A percentile compares a stretch with the other conserved stretches of the same genome.
Conservation (phyloP, 2,888 invertebrate species). For the Nomada hirtipes region DNA sequence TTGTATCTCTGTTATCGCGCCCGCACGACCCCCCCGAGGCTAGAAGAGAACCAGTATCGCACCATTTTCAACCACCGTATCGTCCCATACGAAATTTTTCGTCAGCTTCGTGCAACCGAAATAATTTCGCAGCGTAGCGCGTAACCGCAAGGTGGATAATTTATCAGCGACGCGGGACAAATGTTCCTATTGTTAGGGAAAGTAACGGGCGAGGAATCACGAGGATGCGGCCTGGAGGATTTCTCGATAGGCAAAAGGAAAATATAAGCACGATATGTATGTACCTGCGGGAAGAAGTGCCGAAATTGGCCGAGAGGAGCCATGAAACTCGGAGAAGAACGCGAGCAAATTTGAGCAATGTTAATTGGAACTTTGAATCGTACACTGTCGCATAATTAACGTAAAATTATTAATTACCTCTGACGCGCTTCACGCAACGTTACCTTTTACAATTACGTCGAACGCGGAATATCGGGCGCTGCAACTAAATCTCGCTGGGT, state of each 20-base stretch:
- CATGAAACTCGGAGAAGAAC: slow-evolving; percentile 17
- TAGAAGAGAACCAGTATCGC: slow-evolving; percentile 33
- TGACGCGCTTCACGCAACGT: slow-evolving; percentile 51
- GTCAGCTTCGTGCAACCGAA: slow-evolving; percentile 41
- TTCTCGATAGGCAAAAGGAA: neutral
- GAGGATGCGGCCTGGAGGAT: no score
- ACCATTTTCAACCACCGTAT: slow-evolving; percentile 35
- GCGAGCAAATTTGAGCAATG: slow-evolving; percentile 7
- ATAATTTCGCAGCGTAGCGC: slow-evolving; percentile 35
- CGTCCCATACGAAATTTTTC: slow-evolving; percentile 52
- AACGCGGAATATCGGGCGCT: slow-evolving; percentile 39
- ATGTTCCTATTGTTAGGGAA: neutral
- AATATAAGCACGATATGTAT: neutral
- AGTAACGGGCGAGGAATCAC: neutral
- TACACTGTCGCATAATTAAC: slow-evolving; percentile 52
- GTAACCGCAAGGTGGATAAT: slow-evolving; percentile 47
- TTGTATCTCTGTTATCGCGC: slow-evolving; percentile 39
- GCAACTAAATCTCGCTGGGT: slow-evolving; percentile 45
- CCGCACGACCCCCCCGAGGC: slow-evolving; percentile 28
- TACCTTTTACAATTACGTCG: slow-evolving; percentile 45
- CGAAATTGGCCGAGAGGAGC: neutral
- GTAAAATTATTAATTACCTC: slow-evolving; percentile 57
- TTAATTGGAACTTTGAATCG: slow-evolving; percentile 50
- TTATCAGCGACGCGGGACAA: slow-evolving; percentile 29
- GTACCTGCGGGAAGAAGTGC: neutral